Evolutionary conservation across 2,888 invertebrate genomes (phyloP).

Genomic region (Stenotaenia linearis): DNA sequence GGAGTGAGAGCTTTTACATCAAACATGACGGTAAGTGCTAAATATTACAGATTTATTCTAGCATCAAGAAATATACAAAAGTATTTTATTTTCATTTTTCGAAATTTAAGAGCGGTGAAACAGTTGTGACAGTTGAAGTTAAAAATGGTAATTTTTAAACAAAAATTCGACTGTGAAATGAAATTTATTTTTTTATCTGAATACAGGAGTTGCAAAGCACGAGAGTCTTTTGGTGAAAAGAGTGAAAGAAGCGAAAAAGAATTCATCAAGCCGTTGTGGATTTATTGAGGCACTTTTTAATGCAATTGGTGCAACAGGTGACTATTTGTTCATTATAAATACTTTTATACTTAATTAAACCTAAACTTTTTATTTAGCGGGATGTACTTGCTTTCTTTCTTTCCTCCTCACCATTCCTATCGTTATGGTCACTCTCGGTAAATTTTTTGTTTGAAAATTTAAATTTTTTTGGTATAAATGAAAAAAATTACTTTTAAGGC

Average conservation of each 20-base stretch:
- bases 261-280: not conserved
- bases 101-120: not conserved
- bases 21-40: constrained; percentile 3
- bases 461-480: not conserved
- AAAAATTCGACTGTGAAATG: no score
- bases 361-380: not conserved
- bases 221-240: not conserved
- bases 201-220: not conserved
- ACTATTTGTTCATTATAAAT: not conserved
- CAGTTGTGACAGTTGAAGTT: not conserved
- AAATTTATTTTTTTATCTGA: not conserved
- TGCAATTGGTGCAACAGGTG: not conserved
- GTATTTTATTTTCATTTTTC: not conserved
- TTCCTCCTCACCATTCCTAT: not conserved
- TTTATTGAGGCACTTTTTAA: not conserved
- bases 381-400: not conserved
- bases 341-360: not conserved
- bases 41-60: not conserved
- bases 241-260: not conserved
- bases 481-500: not conserved
- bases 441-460: not conserved
- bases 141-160: not conserved
- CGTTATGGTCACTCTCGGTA: not conserved
- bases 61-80: not conserved
- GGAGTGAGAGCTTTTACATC: not conserved